A percentile compares a stretch with the other conserved stretches of the same genome.
phyloP scores from a whole-genome alignment of 2,113 vertebrate species.

The Colius striatus region DNA sequence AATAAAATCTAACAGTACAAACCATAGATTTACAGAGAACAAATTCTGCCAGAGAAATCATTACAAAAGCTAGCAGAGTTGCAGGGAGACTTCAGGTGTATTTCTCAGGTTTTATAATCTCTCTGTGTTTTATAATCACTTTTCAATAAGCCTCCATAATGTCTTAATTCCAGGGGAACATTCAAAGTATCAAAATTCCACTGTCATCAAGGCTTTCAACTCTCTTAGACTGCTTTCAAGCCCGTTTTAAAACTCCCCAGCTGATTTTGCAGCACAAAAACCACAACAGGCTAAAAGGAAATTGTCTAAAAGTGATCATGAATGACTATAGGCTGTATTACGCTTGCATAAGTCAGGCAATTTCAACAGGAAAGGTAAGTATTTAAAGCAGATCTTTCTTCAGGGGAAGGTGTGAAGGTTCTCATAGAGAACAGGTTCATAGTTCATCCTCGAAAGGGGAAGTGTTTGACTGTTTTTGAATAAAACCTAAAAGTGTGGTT shows the following conservation, averaged over 20 bases:
- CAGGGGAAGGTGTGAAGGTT: constrained; percentile 8
- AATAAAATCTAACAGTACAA: neutral
- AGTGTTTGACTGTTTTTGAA: neutral
- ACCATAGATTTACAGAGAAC: neutral
- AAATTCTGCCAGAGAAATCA: neutral
- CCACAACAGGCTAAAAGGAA: neutral
- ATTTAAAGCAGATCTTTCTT: neutral
- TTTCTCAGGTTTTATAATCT: neutral
- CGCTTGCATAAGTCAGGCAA: neutral
- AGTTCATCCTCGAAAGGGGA: constrained; percentile 17
- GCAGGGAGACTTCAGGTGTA: neutral
- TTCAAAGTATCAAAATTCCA: neutral
- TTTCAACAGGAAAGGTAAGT: neutral
- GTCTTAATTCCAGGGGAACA: neutral
- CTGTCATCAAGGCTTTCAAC: neutral
- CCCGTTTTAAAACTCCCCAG: neutral
- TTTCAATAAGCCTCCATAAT: neutral
- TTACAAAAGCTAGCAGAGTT: neutral
- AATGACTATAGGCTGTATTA: neutral
- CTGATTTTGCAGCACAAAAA: neutral
- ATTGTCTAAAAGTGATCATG: neutral
- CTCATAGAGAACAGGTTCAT: neutral
- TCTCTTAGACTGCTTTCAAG: neutral
- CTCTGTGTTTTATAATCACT: neutral
- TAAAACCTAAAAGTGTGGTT: constrained; percentile 2